Evolutionary conservation across 1,140 invertebrate species (phyloP), one percentile per base, ranked within the genome.

Genomic region (Apocrypta bakeri): DNA sequence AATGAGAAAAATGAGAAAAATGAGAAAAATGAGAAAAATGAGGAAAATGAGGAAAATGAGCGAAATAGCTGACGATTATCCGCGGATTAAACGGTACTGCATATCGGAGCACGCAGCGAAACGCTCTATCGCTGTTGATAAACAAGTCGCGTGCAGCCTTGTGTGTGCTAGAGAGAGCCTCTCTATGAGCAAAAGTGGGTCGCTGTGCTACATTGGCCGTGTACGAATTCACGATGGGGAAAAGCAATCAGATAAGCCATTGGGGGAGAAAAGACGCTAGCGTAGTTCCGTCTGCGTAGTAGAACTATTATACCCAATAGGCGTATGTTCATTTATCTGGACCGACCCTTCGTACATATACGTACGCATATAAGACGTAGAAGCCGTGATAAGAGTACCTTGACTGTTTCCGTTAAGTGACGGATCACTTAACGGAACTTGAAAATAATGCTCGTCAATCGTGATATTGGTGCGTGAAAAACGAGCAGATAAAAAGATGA

Each of bases 171-270:
- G 48, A 21, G 17, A 56, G 48, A 56, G 76, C 24, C 40, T 61
- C 69, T 72, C 69, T 24, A 37, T 12, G 17, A 40, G 33, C 68
- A 21, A 84, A 90, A 89, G 89, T 90, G 84, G 89, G 75, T 85
- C 89, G 74, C 29, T 89, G 89, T 90, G 85, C 89, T 72, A 90
- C 89, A 89, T 90, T 72, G 7, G 29, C 25, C 29, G 9, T 3
- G n/a, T 73, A 83, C n/a, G 31, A 72, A 84, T 68, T 0, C 24
- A 31, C 24, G 27, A 79, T 63, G 56, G 64, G 64, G 85, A 88
- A 89, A 89, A 89, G 87, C 88, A 83, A 81, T 1, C 40, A 14
- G 76, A 78, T 78, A 68, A 68, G 24, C 17, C 48, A 17, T 56
- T 6, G 21, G 48, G 3, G 48, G 14, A 56, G 17, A 56, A 56